Base-by-base conservation (phyloP, 2,113 vertebrate genomes). In the Sebastes schlegelii region DNA sequence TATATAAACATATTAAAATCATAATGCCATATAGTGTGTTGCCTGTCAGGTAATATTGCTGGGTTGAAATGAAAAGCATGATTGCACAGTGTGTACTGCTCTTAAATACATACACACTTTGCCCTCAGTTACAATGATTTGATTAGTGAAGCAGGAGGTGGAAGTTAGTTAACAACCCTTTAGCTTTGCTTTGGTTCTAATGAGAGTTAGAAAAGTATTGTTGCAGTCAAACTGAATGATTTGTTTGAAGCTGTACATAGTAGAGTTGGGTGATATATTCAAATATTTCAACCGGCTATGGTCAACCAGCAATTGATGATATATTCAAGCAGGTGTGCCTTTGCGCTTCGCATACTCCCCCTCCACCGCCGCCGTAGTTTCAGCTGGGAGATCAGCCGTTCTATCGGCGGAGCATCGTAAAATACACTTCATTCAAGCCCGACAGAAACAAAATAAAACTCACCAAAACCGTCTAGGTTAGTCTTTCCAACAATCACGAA, bases 1-100 rank as follows among this genome's bases (percentile, higher is more conserved):
- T 48, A 34, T 49, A 71, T 54, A 57, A 72, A 67, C 3, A 57
- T 73, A 74, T 60, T 74, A 21, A 40, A 71, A 69, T 52, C 2
- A 21, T 51, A 12, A 42, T 63, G 8, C 12, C 9, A 49, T 58
- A 4, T 34, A 17, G 5, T 23, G 42, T 55, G 21, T 51, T 51
- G 42, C 9, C 21, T 77, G 46, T 13, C 52, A 19, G 12, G 48
- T 55, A 3, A 19, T 77, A n/a, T 63, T 64, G 23, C 68, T 45
- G 23, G 9, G 13, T 51, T 34, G 16, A 72, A 34, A 75, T 68
- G 16, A 80, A 17, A 48, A 21, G 6, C 2, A 26, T 49, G 2
- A 71, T 43, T 79, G 61, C 46, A 60, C n/a, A 63, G 7, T 55
- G 26, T 68, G 10, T 60, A 14, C 54, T 52, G 23, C 46, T 46